Percentiles rank a stretch among this genome's conserved stretches.
phyloP scores from a whole-genome alignment of 2,797 vertebrate genomes.

The Limosa lapponica region DNA sequence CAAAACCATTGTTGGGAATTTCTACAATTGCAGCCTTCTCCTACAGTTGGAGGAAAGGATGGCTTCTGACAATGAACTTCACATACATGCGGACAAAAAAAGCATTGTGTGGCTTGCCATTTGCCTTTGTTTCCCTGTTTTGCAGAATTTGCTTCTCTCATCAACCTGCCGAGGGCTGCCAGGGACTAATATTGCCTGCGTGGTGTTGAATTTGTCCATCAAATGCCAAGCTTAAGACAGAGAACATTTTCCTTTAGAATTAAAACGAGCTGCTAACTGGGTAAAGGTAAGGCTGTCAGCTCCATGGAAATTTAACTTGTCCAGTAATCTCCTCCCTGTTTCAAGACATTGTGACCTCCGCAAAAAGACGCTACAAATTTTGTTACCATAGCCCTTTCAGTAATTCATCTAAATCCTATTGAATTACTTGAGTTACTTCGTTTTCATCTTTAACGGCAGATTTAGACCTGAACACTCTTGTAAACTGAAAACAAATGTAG shows the following conservation, averaged over 20 bases:
- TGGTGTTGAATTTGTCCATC: neutral
- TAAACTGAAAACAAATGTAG: constrained; percentile 45
- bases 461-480: neutral
- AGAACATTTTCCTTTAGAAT: neutral
- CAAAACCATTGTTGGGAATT: constrained; percentile 12
- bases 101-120: constrained; percentile 9
- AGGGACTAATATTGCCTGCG: neutral
- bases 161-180: constrained; percentile 31
- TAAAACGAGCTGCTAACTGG: constrained; percentile 8
- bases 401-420: neutral
- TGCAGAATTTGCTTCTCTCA: constrained; percentile 49
- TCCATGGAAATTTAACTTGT: neutral
- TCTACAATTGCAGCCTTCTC: constrained; percentile 43
- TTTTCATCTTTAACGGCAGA: constrained; percentile 19
- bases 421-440: neutral
- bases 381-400: neutral
- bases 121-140: constrained; percentile 65
- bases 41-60: constrained; percentile 7
- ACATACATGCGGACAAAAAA: constrained; percentile 25
- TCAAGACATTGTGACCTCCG: neutral
- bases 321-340: neutral
- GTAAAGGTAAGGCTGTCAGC: neutral
- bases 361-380: neutral
- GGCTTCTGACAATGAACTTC: constrained; percentile 56
- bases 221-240: neutral